These are phyloP conservation scores for Synanthedon tipuliformis DNA, from an alignment of 2,888 invertebrate genomes.

Conservation along the genomic window DNA sequence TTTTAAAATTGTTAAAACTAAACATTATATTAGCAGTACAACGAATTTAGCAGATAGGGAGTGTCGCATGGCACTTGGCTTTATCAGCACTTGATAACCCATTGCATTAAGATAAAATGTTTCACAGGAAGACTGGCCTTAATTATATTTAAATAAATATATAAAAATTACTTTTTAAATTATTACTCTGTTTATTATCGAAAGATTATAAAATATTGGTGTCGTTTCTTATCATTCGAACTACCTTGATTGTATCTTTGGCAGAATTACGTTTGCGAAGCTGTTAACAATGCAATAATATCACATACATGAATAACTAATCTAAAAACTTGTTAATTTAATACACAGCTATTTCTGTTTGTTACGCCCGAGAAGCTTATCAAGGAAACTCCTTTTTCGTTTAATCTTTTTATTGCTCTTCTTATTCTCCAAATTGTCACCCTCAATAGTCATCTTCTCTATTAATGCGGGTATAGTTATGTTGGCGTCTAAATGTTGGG, in stretches of 20 bases:
- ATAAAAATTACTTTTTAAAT: constrained; percentile 6
- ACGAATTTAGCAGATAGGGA: constrained; percentile 52
- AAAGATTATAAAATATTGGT: constrained; percentile 42
- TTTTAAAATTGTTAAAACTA: constrained; percentile 4
- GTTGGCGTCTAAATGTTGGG: constrained; percentile 26
- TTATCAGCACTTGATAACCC: constrained; percentile 62
- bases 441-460: constrained; percentile 51
- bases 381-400: constrained; percentile 60
- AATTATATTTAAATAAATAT: constrained; percentile 39
- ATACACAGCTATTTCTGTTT: constrained; percentile 29
- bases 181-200: constrained; percentile 18
- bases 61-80: constrained; percentile 62
- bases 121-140: constrained; percentile 47
- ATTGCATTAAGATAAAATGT: constrained; percentile 54
- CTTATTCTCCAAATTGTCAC: constrained; percentile 39
- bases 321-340: constrained; percentile 17
- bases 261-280: constrained; percentile 35
- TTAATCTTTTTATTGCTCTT: constrained; percentile 49
- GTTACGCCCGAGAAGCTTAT: constrained; percentile 59
- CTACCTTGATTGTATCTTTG: constrained; percentile 53
- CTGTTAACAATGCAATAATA: constrained; percentile 25
- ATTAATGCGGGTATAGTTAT: constrained; percentile 53
- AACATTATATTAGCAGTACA: constrained; percentile 9
- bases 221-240: constrained; percentile 33
- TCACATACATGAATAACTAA: constrained; percentile 14